phyloP scores from a whole-genome alignment of 2,797 vertebrate species.

The Bradypus variegatus region DNA sequence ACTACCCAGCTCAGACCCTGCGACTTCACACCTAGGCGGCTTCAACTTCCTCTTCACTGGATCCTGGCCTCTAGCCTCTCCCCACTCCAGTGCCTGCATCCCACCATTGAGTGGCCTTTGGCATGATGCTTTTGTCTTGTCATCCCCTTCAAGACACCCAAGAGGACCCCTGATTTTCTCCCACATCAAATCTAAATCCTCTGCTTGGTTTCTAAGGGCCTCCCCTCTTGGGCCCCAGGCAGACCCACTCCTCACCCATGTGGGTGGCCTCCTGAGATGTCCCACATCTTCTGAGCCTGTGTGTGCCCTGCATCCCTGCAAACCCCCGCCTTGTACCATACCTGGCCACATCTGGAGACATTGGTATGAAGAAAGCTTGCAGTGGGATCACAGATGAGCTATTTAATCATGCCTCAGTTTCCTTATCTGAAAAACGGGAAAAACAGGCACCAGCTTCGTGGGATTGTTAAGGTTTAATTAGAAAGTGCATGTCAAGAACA shows the following conservation, averaged over 20 bases:
- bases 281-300: background rate
- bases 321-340: background rate
- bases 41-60: background rate
- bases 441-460: too few relatives aligned
- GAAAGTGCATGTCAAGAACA: rapidly evolving
- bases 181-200: background rate
- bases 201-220: background rate
- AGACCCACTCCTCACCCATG: background rate
- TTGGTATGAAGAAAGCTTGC: background rate
- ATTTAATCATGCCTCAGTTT: background rate
- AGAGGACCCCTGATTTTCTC: background rate
- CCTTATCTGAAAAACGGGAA: background rate
- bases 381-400: background rate
- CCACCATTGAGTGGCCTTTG: rapidly evolving
- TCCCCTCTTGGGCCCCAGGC: background rate
- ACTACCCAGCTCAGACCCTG: background rate
- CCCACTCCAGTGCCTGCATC: background rate
- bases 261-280: background rate
- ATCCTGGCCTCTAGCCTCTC: background rate
- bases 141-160: background rate
- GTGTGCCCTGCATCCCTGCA: background rate
- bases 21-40: background rate
- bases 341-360: background rate
- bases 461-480: background rate
- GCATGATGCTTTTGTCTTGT: rapidly evolving